These are phyloP conservation scores for Aphidius colemani DNA, from an alignment of 2,888 invertebrate genomes.

Conservation along the genomic window DNA sequence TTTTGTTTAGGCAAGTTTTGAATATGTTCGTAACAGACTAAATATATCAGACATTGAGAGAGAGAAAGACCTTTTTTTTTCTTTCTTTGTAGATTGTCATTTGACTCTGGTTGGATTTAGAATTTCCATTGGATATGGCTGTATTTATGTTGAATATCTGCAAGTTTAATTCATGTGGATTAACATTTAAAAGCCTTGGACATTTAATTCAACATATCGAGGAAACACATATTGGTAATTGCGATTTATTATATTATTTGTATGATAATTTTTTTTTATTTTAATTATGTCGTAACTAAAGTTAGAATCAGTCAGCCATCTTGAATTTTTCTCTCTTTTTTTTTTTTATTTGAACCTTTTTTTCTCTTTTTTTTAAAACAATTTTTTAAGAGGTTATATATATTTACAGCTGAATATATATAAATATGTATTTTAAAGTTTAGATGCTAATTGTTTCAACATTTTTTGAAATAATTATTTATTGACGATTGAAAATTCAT, in stretches of 20 bases:
- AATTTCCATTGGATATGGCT: conserved; percentile 68
- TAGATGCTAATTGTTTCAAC: too few species aligned
- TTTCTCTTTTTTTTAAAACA: too few species aligned
- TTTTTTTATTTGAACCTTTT: too few species aligned
- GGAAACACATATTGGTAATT: conserved; percentile 82
- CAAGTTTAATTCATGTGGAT: conserved; percentile 85
- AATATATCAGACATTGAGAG: neutral
- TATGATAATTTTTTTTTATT: conserved; percentile 7
- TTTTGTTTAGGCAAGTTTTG: neutral
- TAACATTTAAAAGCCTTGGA: conserved; percentile 79
- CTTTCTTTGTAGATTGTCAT: conserved; percentile 11
- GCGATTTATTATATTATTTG: too few species aligned
- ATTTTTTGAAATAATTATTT: too few species aligned
- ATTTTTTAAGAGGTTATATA: too few species aligned
- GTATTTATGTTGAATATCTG: conserved; percentile 89
- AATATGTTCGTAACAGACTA: too few species aligned
- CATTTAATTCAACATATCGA: conserved; percentile 88
- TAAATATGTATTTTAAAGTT: too few species aligned
- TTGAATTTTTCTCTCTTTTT: too few species aligned
- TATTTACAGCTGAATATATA: too few species aligned
- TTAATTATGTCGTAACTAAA: neutral
- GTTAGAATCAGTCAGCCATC: too few species aligned
- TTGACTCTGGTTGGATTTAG: conserved; percentile 24
- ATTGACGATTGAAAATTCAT: too few species aligned
- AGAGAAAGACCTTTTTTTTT: neutral